phyloP scores from a whole-genome alignment of 2,888 invertebrate genomes.

The Melinopterus prodromus region DNA sequence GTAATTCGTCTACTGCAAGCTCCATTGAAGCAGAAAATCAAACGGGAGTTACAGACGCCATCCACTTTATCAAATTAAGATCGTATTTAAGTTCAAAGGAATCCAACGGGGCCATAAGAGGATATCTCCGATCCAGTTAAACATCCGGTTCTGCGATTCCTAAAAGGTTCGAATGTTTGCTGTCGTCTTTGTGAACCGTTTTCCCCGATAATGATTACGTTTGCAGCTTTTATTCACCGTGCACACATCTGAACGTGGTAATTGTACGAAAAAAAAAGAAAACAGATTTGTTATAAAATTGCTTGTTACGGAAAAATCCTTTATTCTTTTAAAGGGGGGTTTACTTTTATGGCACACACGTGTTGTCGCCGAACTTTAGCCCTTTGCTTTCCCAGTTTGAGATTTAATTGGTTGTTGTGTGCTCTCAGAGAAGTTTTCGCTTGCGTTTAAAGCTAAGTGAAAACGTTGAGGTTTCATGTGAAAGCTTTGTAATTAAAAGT shows the following conservation, averaged over 20 bases:
- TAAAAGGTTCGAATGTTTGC: not conserved
- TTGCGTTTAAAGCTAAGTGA: no score
- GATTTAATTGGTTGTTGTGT: no score
- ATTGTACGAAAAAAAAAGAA: not conserved
- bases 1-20: not conserved
- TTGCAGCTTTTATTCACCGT: not conserved
- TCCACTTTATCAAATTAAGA: not conserved
- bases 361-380: not conserved
- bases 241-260: not conserved
- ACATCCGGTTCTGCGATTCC: not conserved
- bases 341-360: not conserved
- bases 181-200: no score
- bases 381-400: no score
- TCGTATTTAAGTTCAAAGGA: not conserved
- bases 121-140: not conserved
- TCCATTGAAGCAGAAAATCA: not conserved
- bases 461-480: no score
- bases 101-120: no score
- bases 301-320: not conserved
- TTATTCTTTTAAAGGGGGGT: not conserved
- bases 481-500: no score
- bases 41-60: not conserved
- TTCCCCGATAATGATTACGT: not conserved
- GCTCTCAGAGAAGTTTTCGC: no score
- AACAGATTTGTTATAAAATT: not conserved